These are phyloP conservation scores for chimpanzee (Pan troglodytes) DNA, from an alignment of 2,113 vertebrate genomes.

Conservation along the genomic window NHGRI_mPanTro3-v2.1_pri NC_072419.2:44247501-44248000, in stretches of 20 bases:
- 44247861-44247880: no score
- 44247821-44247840: no score
- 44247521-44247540: not conserved
- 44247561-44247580: not conserved
- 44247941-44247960: no score
- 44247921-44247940: no score
- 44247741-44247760: not conserved
- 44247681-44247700: not conserved
- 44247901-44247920: no score
- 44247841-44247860: no score
- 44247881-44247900: no score
- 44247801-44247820: not conserved
- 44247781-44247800: not conserved
- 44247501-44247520: not conserved
- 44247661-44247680: not conserved
- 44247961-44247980: no score
- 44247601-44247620: not conserved
- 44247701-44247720: slow-evolving; percentile 26
- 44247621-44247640: not conserved
- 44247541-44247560: not conserved
- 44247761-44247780: not conserved
- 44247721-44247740: not conserved
- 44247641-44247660: not conserved
- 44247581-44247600: not conserved
- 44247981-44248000: no score